A percentile compares a stretch with the other conserved stretches of the same genome.
These are phyloP conservation scores for Pagrus major DNA, from an alignment of 2,113 vertebrate genomes.

Conservation along the genomic window DNA sequence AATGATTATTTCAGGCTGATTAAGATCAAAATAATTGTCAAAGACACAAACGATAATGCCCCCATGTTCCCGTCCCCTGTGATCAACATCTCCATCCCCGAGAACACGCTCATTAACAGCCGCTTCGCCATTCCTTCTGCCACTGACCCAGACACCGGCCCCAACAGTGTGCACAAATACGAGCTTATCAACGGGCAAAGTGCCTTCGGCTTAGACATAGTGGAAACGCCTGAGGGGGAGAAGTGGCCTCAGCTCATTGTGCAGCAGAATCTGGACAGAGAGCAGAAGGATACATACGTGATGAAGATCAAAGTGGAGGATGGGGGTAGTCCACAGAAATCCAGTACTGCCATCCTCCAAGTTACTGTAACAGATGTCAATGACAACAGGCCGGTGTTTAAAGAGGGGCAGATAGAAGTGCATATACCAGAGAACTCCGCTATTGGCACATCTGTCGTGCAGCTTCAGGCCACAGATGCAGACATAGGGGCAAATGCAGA, in stretches of 20 bases:
- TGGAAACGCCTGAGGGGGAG: conserved; percentile 98
- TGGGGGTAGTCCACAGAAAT: conserved; percentile 96
- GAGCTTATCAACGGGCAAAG: conserved; percentile 97
- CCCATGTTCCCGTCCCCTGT: conserved; percentile 99
- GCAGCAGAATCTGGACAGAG: conserved; percentile 97
- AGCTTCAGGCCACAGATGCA: conserved; percentile 97
- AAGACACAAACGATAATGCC: conserved; percentile 99
- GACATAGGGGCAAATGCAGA: conserved; percentile 97
- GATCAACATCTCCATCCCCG: conserved; percentile 99
- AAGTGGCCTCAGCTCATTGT: conserved; percentile 99
- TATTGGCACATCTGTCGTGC: conserved; percentile 95
- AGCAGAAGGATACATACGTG: conserved; percentile 98
- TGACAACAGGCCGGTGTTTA: conserved; percentile 97
- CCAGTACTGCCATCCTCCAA: conserved; percentile 99
- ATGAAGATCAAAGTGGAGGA: conserved; percentile 99
- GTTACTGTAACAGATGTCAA: conserved; percentile 99
- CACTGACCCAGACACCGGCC: conserved; percentile 97
- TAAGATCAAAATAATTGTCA: conserved; percentile 99
- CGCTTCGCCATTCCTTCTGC: conserved; percentile 98
- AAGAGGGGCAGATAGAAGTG: conserved; percentile 96
- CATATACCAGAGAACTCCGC: conserved; percentile 96
- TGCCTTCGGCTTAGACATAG: conserved; percentile 98
- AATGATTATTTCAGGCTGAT: conserved; percentile 99
- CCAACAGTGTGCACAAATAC: conserved; percentile 98
- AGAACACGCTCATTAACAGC: conserved; percentile 99